These are phyloP conservation scores for Liposcelis brunnea DNA, from an alignment of 2,888 invertebrate genomes.

Conservation along the genomic window DNA sequence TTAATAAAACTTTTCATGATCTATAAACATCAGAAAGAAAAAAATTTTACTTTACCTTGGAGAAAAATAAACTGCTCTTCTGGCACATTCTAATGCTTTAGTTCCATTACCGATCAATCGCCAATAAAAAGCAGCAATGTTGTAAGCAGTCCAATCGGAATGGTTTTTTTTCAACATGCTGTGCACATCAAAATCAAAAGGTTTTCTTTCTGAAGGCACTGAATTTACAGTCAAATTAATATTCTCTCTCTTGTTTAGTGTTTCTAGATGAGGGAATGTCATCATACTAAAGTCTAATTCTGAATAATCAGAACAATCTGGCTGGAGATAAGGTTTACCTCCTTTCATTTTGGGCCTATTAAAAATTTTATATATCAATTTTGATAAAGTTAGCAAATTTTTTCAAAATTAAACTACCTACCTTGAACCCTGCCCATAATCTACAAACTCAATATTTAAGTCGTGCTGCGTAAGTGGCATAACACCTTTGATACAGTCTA, in stretches of 20 bases:
- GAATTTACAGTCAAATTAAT: slow-evolving; percentile 22
- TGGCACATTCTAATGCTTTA: slow-evolving; percentile 63
- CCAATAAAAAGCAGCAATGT: slow-evolving; percentile 66
- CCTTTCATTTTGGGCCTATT: too few species aligned
- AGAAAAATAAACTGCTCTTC: slow-evolving; percentile 55
- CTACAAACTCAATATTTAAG: not conserved
- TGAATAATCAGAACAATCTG: slow-evolving; percentile 45
- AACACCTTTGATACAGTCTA: not conserved
- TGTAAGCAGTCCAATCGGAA: slow-evolving; percentile 63
- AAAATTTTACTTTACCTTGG: slow-evolving; percentile 38
- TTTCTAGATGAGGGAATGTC: slow-evolving; percentile 44
- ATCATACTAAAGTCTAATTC: slow-evolving; percentile 41
- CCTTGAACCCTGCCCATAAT: too few species aligned
- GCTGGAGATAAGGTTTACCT: slow-evolving; percentile 19
- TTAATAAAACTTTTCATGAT: slow-evolving; percentile 16
- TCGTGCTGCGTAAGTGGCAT: not conserved
- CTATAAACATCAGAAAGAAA: slow-evolving; percentile 9
- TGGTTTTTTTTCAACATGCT: slow-evolving; percentile 43
- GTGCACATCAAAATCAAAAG: not conserved
- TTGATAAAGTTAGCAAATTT: too few species aligned
- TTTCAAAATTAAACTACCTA: too few species aligned
- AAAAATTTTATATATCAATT: too few species aligned
- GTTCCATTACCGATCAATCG: slow-evolving; percentile 47
- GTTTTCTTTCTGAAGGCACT: not conserved
- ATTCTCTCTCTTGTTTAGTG: slow-evolving; percentile 30